phyloP scores from a whole-genome alignment of 2,888 invertebrate genomes.

The Hemithea aestivaria region DNA sequence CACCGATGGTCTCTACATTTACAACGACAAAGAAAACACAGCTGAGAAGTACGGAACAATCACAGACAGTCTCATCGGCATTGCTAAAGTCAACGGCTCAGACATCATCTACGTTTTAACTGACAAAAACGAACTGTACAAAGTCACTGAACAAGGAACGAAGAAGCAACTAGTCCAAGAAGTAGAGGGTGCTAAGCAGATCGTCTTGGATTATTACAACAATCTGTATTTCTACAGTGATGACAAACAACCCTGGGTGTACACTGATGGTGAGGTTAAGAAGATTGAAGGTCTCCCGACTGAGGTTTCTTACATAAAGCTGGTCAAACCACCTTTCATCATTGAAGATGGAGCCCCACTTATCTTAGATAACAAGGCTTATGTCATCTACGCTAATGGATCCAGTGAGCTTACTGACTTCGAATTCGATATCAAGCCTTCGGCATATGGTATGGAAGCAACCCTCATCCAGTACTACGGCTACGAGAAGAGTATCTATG shows the following conservation, averaged over 20 bases:
- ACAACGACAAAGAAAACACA: constrained; percentile 29
- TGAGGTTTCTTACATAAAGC: constrained; percentile 30
- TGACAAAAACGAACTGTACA: constrained; percentile 45
- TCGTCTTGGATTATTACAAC: constrained; percentile 47
- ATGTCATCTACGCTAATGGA: constrained; percentile 43
- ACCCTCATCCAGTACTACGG: constrained; percentile 50
- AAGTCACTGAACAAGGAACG: constrained; percentile 50
- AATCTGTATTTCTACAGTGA: constrained; percentile 50
- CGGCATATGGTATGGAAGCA: constrained; percentile 49
- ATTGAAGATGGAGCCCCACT: constrained; percentile 40
- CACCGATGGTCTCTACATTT: constrained; percentile 41
- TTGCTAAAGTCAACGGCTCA: constrained; percentile 42
- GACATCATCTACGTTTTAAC: constrained; percentile 51
- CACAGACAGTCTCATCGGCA: constrained; percentile 42
- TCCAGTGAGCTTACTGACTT: constrained; percentile 33
- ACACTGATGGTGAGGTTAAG: constrained; percentile 34
- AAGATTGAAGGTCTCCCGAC: constrained; percentile 48
- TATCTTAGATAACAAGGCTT: constrained; percentile 40
- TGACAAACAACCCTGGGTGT: constrained; percentile 43
- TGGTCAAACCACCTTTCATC: constrained; percentile 47
- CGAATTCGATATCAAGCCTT: constrained; percentile 38
- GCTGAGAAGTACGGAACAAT: constrained; percentile 47
- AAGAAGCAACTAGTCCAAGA: constrained; percentile 43
- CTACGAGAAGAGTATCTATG: constrained; percentile 56
- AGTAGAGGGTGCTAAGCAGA: constrained; percentile 44